phyloP scores from a whole-genome alignment of 2,113 vertebrate genomes.

The Raja brachyura region DNA sequence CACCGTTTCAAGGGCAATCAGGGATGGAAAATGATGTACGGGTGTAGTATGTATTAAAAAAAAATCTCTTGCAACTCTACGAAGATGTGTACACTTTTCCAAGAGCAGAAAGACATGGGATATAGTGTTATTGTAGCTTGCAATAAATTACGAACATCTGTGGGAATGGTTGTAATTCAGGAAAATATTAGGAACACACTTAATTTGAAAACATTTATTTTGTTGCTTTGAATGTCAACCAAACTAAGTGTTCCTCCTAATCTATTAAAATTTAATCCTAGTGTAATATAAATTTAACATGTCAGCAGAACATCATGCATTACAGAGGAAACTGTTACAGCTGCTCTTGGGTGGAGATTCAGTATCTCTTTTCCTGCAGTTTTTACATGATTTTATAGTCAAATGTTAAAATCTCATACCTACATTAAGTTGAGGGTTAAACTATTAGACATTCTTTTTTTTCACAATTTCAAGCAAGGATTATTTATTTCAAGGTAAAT shows the following conservation, averaged over 20 bases:
- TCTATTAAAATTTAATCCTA: not conserved
- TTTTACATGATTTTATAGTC: not conserved
- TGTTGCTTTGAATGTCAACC: not conserved
- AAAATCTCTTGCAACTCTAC: not conserved
- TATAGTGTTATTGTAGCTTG: not conserved
- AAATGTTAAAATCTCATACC: not conserved
- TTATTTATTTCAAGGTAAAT: not conserved
- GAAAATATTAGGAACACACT: not conserved
- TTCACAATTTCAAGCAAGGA: not conserved
- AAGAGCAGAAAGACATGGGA: not conserved
- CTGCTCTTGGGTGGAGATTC: not conserved
- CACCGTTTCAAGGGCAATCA: too few species aligned
- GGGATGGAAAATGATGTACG: too few species aligned
- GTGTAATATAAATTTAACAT: not conserved
- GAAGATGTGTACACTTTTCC: not conserved
- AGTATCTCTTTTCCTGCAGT: not conserved
- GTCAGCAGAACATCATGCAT: not conserved
- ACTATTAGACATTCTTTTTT: not conserved
- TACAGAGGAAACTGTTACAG: not conserved
- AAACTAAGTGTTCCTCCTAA: not conserved
- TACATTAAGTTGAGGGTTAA: not conserved
- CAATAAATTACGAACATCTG: not conserved
- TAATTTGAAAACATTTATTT: not conserved
- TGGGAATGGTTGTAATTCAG: not conserved
- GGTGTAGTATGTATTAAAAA: too few species aligned